Conservation (phyloP, 2,113 vertebrate species). For the Sus scrofa region T2T-Sscrofa CM000828.6:69532001-69532500, state of each 20-base stretch:
- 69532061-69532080: too few relatives aligned
- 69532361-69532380: neutral
- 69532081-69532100: fast-evolving
- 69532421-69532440: neutral
- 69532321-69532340: neutral
- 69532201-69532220: neutral
- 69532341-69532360: too few relatives aligned
- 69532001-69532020: fast-evolving
- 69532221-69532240: neutral
- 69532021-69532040: neutral
- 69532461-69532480: too few relatives aligned
- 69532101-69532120: neutral
- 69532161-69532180: neutral
- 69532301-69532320: neutral
- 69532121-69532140: neutral
- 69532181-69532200: neutral
- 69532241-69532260: neutral
- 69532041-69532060: neutral
- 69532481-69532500: too few relatives aligned
- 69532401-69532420: neutral
- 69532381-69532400: neutral
- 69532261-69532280: fast-evolving
- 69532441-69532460: neutral
- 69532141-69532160: neutral
- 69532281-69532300: neutral